Evolutionary conservation across 35 echinoderm and acorn worm genomes (phyloP).

Genomic region (Lytechinus pictus): DNA sequence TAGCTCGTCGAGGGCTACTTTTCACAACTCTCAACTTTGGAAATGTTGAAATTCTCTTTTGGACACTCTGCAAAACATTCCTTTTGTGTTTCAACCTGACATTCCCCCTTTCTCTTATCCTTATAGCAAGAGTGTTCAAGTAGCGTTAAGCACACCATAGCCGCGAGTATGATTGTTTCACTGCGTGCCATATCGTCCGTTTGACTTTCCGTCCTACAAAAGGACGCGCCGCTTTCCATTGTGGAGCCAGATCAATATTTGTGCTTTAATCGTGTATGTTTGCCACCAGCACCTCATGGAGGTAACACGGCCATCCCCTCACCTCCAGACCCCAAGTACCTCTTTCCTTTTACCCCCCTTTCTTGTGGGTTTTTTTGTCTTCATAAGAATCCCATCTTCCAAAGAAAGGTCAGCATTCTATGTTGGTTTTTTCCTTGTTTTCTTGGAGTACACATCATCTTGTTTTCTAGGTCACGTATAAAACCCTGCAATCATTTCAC

Average conservation of each 20-base stretch:
- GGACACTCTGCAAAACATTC: not conserved
- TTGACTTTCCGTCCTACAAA: conserved; percentile 45
- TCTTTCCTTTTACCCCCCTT: not conserved
- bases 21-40: not conserved
- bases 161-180: conserved; percentile 51
- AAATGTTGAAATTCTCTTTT: not conserved
- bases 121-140: not conserved
- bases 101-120: conserved; percentile 34
- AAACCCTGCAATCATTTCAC: conserved; percentile 23
- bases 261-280: conserved; percentile 39
- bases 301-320: conserved; percentile 25
- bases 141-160: conserved; percentile 25
- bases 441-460: not conserved
- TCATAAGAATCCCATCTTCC: not conserved
- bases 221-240: conserved; percentile 47
- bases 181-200: conserved; percentile 35
- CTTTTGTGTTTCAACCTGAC: not conserved
- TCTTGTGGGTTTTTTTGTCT: conserved; percentile 9
- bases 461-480: not conserved
- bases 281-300: conserved; percentile 28
- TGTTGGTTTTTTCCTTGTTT: not conserved
- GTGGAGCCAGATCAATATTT: conserved; percentile 37
- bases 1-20: not conserved
- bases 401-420: conserved; percentile 25
- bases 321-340: not conserved